Percentiles rank a stretch among this genome's conserved stretches.
These are phyloP conservation scores for Cardinalis cardinalis DNA, from an alignment of 2,113 vertebrate species.

Conservation along the genomic window DNA sequence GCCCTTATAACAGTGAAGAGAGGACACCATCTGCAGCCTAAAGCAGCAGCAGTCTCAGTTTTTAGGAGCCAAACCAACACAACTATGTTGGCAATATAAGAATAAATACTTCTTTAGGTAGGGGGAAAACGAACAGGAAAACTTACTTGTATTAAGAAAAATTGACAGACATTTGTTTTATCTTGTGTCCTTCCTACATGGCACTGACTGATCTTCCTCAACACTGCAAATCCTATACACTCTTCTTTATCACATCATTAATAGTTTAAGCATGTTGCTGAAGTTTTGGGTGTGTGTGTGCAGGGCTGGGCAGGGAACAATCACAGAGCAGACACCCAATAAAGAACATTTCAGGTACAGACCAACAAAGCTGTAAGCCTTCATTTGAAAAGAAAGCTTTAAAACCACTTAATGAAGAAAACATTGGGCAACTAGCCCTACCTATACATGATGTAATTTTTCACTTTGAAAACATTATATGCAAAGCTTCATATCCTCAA, in stretches of 20 bases:
- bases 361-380: neutral
- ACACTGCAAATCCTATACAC: neutral
- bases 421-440: neutral
- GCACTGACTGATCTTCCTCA: neutral
- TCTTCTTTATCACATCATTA: neutral
- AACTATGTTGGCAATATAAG: neutral
- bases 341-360: neutral
- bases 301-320: neutral
- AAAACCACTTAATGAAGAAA: neutral
- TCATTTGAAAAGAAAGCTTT: neutral
- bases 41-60: neutral
- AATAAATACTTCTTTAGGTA: neutral
- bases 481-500: neutral
- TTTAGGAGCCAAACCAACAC: neutral
- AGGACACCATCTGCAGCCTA: neutral
- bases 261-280: neutral
- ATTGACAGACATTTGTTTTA: neutral
- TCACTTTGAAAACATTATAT: neutral
- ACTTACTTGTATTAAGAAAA: neutral
- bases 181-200: neutral
- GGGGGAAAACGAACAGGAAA: neutral
- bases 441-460: neutral
- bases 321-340: neutral
- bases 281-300: neutral
- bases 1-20: neutral